Conservation (phyloP, 2,888 invertebrate species). For the Brenthis daphne region DNA sequence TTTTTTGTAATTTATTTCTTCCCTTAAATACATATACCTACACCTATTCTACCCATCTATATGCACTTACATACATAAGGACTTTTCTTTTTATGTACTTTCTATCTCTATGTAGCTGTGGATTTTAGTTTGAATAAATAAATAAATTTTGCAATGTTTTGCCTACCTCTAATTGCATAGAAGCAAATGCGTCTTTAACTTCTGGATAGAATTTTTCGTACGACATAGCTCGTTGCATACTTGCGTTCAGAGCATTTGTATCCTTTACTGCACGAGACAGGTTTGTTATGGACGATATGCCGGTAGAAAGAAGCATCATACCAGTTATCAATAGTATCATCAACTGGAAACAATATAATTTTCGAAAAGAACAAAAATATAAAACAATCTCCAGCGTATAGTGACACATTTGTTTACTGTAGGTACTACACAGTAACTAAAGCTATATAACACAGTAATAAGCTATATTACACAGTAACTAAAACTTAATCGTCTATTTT, state of each 20-base stretch:
- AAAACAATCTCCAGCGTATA: background rate
- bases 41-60: too few relatives aligned
- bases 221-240: constrained; percentile 67
- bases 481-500: too few relatives aligned
- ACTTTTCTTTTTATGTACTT: too few relatives aligned
- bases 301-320: constrained; percentile 63
- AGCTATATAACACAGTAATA: too few relatives aligned
- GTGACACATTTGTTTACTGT: too few relatives aligned
- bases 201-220: constrained; percentile 55
- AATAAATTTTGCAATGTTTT: background rate
- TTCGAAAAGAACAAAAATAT: background rate
- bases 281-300: constrained; percentile 55
- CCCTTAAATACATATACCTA: too few relatives aligned
- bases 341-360: constrained; percentile 49
- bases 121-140: too few relatives aligned
- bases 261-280: constrained; percentile 64
- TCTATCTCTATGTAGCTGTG: too few relatives aligned
- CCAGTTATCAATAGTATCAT: constrained; percentile 61
- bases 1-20: too few relatives aligned
- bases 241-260: constrained; percentile 57
- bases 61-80: too few relatives aligned
- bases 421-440: too few relatives aligned
- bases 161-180: constrained; percentile 72
- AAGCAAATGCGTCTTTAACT: constrained; percentile 62
- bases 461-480: too few relatives aligned